Base-by-base conservation (phyloP, 2,113 vertebrate species). In the Malurus melanocephalus region DNA sequence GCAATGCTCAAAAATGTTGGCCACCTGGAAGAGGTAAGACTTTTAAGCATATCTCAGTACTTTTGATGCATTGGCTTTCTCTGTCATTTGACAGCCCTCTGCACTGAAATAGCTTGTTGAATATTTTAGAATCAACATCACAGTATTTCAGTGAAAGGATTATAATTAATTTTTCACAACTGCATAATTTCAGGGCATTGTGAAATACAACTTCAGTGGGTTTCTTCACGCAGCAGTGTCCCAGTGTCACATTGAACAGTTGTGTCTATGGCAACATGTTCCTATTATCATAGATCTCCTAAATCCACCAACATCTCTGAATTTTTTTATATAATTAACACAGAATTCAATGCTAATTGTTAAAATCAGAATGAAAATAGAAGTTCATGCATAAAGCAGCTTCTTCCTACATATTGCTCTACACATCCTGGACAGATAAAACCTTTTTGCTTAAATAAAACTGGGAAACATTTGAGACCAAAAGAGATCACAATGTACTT, bases 191-290 rank as follows among this genome's bases (percentile, higher is more conserved):
- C 87, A 95, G 57, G 17, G 62, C 83, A 73, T 76, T 84, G 85
- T 75, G 90, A 97, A 96, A 96, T 87, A 92, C 38, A 92, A 69
- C 74, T 96, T 95, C 93, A 81, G 45, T 93, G 75, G 72, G 35
- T 92, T 95, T 77, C 94, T 95, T 87, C 94, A 79, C 52, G 49
- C 77, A 91, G 85, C 88, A 94, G 42, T 45, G 13, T 65, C 91
- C 85, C 23, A 11, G 38, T 93, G 90, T 95, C 94, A 93, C 74
- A 76, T 19, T 93, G 93, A 95, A 95, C 89, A 78, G 62, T 94
- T 28, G 95, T 96, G 95, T 96, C 97, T 97, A 97, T 97, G 97
- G 96, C 90, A 97, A 97, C 95, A 93, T 81, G 65, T 35, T 87
- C 61, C 68, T 93, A 93, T 96, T 96, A 92, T 56, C 82, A 85